Evolutionary conservation across 2,797 vertebrate species (phyloP), one percentile per base, ranked within the genome.

Genomic region (Pangasius mekongensis): DNA sequence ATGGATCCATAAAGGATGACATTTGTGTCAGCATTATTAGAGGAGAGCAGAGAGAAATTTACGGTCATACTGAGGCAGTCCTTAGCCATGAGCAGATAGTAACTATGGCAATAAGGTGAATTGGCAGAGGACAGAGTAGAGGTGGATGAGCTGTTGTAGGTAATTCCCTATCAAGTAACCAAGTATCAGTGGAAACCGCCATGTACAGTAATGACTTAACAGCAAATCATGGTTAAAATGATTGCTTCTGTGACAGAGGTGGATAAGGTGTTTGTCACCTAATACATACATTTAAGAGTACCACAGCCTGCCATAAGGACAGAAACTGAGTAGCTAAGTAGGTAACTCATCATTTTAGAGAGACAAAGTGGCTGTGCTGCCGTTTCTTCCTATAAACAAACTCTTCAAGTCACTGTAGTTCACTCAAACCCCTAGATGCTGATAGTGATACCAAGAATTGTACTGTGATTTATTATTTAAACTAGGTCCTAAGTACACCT

Each of bases 21-120:
- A 89, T 89, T 89, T 88, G 66, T 90, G 84, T 91, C 91, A 91
- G 84, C 86, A 88, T 89, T 90, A 89, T 88, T 88, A 89, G 74
- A 66, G 86, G 88, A 64, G 86, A 88, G 84, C 74, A 24, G 86
- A 82, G 36, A 87, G 54, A 88, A 89, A 91, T 90, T 86, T 73
- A 87, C 56, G 54, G 43, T 73, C 56, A 73, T 82, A 89, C 33
- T 86, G 66, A 90, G 80, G 27, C 64, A 69, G 9, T 60, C 64
- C 58, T 90, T 30, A 49, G 7, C 82, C 64, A 62, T 56, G 64
- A 43, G 36, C 33, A 80, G 86, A 90, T 77, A 86, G 86, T 90
- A 86, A 89, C 86, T 88, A 91, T 91, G 82, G 88, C 74, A 82
- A 85, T 89, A 67, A 36, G 39, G 18, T 14, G 86, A 74, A 89